A percentile compares a stretch with the other conserved stretches of the same genome.
phyloP scores from a whole-genome alignment of 2,888 invertebrate genomes.

The Crematogaster levior region DNA sequence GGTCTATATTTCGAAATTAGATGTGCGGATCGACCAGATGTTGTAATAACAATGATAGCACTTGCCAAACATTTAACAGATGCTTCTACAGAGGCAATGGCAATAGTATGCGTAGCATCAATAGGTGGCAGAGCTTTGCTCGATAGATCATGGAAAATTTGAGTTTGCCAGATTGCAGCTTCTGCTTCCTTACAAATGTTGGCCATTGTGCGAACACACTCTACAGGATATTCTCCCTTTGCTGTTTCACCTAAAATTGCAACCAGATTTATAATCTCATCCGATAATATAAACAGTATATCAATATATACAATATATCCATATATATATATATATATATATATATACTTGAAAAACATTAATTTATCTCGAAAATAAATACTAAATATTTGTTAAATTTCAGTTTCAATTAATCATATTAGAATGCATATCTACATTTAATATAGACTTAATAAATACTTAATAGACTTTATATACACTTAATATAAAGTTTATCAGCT shows the following conservation, averaged over 20 bases:
- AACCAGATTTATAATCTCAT: neutral
- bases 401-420: neutral
- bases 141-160: slow-evolving; percentile 94
- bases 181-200: slow-evolving; percentile 99
- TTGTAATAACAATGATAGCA: slow-evolving; percentile 96
- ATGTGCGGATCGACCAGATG: slow-evolving; percentile 94
- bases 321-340: too few relatives aligned
- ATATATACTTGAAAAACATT: neutral
- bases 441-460: too few relatives aligned
- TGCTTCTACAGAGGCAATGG: slow-evolving; percentile 98
- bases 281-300: neutral
- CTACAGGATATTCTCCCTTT: slow-evolving; percentile 97
- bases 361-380: too few relatives aligned
- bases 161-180: slow-evolving; percentile 97
- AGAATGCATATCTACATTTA: neutral
- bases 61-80: slow-evolving; percentile 95
- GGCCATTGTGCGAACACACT: slow-evolving; percentile 95
- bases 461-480: neutral
- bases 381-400: too few relatives aligned
- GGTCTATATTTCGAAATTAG: slow-evolving; percentile 97
- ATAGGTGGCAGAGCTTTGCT: slow-evolving; percentile 89
- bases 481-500: neutral
- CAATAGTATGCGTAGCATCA: slow-evolving; percentile 96
- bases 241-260: slow-evolving; percentile 95
- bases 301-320: too few relatives aligned